Conservation (phyloP, 1,140 invertebrate genomes). For the Sinonovacula constricta region DNA sequence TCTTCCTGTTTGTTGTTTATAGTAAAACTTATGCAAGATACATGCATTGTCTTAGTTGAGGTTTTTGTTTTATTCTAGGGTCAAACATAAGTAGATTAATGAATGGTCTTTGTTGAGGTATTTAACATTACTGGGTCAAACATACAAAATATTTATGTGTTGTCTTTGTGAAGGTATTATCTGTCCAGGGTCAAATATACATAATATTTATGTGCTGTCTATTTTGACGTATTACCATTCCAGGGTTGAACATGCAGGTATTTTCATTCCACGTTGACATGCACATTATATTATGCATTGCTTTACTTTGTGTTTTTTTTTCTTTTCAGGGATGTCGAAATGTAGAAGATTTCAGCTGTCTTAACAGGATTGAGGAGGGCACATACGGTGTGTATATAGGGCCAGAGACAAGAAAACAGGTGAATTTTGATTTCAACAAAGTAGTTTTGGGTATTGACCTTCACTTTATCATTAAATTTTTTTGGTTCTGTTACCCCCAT, state of each 20-base stretch:
- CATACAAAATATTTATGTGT: background rate
- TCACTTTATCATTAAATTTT: too few relatives aligned
- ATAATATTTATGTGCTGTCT: background rate
- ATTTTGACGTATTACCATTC: too few relatives aligned
- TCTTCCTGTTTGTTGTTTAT: too few relatives aligned
- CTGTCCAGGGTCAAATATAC: background rate
- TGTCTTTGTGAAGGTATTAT: background rate
- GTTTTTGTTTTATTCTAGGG: too few relatives aligned
- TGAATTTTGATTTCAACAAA: constrained; percentile 49
- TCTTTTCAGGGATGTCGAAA: constrained; percentile 93
- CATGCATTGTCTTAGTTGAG: too few relatives aligned
- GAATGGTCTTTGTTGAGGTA: too few relatives aligned
- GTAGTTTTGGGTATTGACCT: too few relatives aligned
- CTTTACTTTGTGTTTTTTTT: constrained; percentile 54
- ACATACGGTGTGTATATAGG: constrained; percentile 94
- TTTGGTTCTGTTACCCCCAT: too few relatives aligned
- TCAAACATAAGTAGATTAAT: too few relatives aligned
- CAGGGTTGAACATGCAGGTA: too few relatives aligned
- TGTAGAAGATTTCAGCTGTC: constrained; percentile 98
- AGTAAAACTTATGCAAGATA: too few relatives aligned
- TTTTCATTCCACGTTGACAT: background rate
- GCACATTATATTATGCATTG: background rate
- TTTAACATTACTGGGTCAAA: too few relatives aligned
- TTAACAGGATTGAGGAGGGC: constrained; percentile 98
- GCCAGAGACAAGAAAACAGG: constrained; percentile 95